phyloP scores from a whole-genome alignment of 2,113 vertebrate species.

The Camarhynchus parvulus region DNA sequence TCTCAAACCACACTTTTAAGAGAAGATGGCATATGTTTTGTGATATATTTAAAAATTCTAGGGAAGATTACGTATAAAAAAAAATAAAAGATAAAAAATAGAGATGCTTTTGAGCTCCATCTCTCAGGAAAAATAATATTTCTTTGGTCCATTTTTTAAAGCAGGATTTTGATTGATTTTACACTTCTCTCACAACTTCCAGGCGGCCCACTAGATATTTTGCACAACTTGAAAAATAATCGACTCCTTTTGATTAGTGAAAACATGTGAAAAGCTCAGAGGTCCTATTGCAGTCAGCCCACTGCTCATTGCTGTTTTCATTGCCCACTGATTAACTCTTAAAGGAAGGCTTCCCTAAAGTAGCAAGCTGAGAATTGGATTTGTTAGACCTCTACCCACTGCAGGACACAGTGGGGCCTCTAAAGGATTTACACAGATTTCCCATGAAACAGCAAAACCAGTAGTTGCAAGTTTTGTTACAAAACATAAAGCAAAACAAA shows the following conservation, averaged over 20 bases:
- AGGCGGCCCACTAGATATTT: background rate
- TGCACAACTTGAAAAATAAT: background rate
- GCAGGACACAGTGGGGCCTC: background rate
- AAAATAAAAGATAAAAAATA: background rate
- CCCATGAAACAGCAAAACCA: background rate
- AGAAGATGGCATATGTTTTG: background rate
- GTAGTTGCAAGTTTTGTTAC: background rate
- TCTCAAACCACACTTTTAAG: background rate
- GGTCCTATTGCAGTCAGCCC: background rate
- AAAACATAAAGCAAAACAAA: background rate
- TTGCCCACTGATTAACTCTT: background rate
- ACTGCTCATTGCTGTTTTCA: background rate
- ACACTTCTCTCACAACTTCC: background rate
- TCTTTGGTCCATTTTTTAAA: background rate
- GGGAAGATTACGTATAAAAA: background rate
- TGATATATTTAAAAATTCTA: background rate
- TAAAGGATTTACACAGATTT: background rate
- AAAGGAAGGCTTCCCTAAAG: background rate
- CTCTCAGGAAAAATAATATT: background rate
- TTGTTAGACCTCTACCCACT: background rate
- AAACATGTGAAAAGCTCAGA: background rate
- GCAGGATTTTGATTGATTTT: background rate
- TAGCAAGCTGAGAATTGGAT: background rate
- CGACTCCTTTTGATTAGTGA: background rate
- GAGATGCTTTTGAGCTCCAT: background rate